Conservation (phyloP, 64 coral and sea anemone genomes). For the Stichodactyla helianthus region DNA sequence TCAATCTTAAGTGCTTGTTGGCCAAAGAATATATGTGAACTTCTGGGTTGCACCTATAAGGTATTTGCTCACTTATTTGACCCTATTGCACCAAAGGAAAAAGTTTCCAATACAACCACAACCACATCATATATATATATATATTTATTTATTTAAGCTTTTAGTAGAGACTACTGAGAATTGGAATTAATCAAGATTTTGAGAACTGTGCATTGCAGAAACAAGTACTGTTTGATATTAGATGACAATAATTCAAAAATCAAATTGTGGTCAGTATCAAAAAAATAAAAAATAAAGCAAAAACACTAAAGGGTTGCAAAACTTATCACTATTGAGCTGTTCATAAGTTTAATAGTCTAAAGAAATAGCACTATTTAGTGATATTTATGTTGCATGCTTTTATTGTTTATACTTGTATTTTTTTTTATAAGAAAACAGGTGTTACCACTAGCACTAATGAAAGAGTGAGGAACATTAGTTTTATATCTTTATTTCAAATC, state of each 20-base stretch:
- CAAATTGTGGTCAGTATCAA: conserved; percentile 16
- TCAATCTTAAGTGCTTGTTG: conserved; percentile 49
- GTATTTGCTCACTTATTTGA: conserved; percentile 37
- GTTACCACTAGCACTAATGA: neutral
- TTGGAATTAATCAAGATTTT: conserved; percentile 34
- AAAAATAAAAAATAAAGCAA: neutral
- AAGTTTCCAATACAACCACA: neutral
- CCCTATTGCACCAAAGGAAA: conserved; percentile 53
- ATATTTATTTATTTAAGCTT: conserved; percentile 16
- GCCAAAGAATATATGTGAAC: conserved; percentile 46
- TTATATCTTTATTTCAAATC: conserved; percentile 2
- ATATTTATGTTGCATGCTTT: conserved; percentile 17
- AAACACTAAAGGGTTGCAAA: conserved; percentile 14
- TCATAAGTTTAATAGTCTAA: too few relatives aligned
- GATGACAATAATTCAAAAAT: conserved; percentile 16
- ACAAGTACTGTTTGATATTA: neutral
- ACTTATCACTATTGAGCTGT: conserved; percentile 5
- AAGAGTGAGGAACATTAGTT: conserved; percentile 23
- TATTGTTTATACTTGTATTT: conserved; percentile 13
- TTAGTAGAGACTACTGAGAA: conserved; percentile 16
- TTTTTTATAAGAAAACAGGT: conserved; percentile 18
- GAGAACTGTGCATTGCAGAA: neutral
- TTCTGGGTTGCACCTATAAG: conserved; percentile 38
- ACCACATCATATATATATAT: too few relatives aligned
- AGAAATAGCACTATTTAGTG: neutral